Evolutionary conservation across 2,888 invertebrate species (phyloP).

Genomic region (Nephrotoma flavescens): DNA sequence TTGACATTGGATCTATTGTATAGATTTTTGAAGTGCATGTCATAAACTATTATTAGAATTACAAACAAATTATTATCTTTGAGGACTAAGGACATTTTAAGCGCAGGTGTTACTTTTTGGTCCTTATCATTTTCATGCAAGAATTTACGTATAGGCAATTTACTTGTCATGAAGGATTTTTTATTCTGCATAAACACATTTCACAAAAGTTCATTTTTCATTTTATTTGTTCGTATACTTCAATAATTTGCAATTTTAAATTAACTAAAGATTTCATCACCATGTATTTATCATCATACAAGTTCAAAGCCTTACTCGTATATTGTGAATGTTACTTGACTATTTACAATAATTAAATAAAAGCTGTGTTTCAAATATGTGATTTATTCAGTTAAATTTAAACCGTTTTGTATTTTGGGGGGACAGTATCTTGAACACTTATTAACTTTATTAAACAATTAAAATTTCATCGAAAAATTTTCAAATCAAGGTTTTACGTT

Average conservation of each 20-base stretch:
- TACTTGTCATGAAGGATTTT: not conserved
- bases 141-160: not conserved
- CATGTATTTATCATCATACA: not conserved
- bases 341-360: not conserved
- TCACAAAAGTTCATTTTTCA: not conserved
- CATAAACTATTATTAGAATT: not conserved
- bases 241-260: not conserved
- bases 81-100: not conserved
- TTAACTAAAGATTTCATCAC: not conserved
- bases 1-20: not conserved
- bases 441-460: too few relatives aligned
- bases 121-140: not conserved
- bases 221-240: not conserved
- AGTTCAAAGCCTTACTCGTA: not conserved
- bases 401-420: not conserved
- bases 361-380: too few relatives aligned
- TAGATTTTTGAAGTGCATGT: not conserved
- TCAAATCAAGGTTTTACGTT: too few relatives aligned
- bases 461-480: too few relatives aligned
- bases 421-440: not conserved
- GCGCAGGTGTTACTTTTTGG: not conserved
- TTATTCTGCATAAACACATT: not conserved
- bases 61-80: not conserved
- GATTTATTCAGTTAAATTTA: not conserved
- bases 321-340: not conserved